Conservation (phyloP, 2,797 vertebrate species). For the Anniella stebbinsi region DNA sequence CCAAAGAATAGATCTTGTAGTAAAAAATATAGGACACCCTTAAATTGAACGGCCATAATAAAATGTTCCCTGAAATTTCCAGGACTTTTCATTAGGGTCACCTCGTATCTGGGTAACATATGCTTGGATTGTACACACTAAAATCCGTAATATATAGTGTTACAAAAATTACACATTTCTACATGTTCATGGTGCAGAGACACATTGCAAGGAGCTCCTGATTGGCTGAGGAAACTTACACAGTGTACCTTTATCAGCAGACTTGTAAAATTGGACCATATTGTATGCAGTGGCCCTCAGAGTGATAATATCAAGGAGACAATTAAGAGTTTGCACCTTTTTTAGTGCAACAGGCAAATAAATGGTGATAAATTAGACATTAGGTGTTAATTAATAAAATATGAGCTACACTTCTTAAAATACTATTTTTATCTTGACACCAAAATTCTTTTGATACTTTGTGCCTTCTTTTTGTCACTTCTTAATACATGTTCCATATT, state of each 20-base stretch:
- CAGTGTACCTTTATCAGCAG: neutral
- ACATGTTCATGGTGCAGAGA: neutral
- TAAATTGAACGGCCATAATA: neutral
- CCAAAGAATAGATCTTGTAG: neutral
- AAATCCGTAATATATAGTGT: neutral
- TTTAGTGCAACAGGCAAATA: neutral
- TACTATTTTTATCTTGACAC: slow-evolving; percentile 31
- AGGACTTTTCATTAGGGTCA: neutral
- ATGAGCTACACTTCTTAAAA: slow-evolving; percentile 22
- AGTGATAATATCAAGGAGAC: neutral
- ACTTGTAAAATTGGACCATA: neutral
- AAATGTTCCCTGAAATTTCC: neutral
- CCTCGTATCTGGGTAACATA: neutral
- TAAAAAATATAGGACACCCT: neutral
- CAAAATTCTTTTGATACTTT: slow-evolving; percentile 15
- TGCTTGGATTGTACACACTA: neutral
- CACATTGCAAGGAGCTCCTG: neutral
- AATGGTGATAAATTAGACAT: slow-evolving; percentile 33
- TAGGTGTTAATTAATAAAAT: slow-evolving; percentile 19
- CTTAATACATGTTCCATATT: slow-evolving; percentile 36
- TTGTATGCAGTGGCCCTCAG: neutral
- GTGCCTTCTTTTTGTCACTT: slow-evolving; percentile 16
- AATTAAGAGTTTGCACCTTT: neutral
- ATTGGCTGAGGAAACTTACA: neutral
- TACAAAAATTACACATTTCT: neutral